These are phyloP conservation scores for Kobus ellipsiprymnus DNA, from an alignment of 2,113 vertebrate species.

Conservation along the genomic window DNA sequence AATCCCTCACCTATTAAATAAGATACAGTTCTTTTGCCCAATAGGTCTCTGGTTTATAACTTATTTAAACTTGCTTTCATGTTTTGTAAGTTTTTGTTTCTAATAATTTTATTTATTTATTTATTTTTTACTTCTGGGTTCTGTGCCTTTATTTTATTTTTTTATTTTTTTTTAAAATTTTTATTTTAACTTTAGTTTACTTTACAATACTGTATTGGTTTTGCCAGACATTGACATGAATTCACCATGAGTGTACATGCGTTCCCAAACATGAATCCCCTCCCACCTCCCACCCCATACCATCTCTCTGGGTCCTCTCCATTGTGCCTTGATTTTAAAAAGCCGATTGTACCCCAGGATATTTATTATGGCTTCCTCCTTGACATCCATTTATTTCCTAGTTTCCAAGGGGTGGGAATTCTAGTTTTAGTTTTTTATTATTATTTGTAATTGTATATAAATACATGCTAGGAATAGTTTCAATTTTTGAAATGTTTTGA, in stretches of 20 bases:
- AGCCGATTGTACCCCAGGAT: background rate
- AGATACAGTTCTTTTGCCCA: background rate
- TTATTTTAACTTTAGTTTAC: too few relatives aligned
- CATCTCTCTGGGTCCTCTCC: too few relatives aligned
- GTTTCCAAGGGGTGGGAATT: background rate
- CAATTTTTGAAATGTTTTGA: background rate
- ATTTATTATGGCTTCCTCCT: background rate
- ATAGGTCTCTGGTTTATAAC: background rate
- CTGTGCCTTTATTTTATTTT: background rate
- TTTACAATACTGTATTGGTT: too few relatives aligned
- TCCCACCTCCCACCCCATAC: too few relatives aligned
- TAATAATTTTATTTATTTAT: background rate
- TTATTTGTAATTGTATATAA: background rate
- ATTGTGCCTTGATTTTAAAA: background rate
- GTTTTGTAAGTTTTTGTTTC: background rate
- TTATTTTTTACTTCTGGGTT: background rate
- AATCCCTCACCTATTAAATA: background rate
- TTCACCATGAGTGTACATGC: too few relatives aligned
- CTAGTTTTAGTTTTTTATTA: background rate
- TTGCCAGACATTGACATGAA: too few relatives aligned
- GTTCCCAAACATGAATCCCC: too few relatives aligned
- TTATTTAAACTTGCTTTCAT: background rate
- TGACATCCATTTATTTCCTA: background rate
- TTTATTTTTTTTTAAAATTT: background rate
- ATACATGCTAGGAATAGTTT: background rate